Base-by-base conservation (phyloP, 2,888 invertebrate species). In the Boloria selene region DNA sequence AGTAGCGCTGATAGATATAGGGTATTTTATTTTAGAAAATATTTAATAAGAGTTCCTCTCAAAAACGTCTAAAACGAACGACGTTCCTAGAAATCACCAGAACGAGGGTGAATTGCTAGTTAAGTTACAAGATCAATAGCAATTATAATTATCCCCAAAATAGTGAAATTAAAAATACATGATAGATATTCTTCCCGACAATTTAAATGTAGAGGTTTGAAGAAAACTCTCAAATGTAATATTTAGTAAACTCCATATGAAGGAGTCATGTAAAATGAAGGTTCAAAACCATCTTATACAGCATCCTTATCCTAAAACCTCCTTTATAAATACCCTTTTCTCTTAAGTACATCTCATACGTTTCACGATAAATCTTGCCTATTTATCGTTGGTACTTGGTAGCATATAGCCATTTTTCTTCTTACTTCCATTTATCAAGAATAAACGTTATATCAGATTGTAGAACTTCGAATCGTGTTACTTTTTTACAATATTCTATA, bases 361-460 rank as follows among this genome's bases (percentile, higher is more conserved):
- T 31, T 38, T 59, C 49, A 38, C 49, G 49, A 59, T 59, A 59
- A 49, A 59, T 59, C 59, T 59, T 59, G 49, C 31, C 17, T 38
- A 59, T 59, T 59, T 59, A 49, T 50, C 16, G 59, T 49, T 59
- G 38, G 22, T 22, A 22, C n/a, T n/a, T n/a, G n/a, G 31, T 31
- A 59, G 45, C 31, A 31, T 22, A 16, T 31, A 52, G 45, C 55
- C 45, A 56, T 45, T 22, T 56, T 56, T 56, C n/a, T 56, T 45
- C 56, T 22, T 56, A n/a, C n/a, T 56, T 22, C 18, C 44, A 45
- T 45, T 56, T 56, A 16, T 56, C 56, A n/a, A 44, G n/a, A 22
- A 45, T 18, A 1, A 31, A n/a, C 4, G 31, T 13, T 44, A 45
- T 22, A 16, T 56, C 55, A n/a, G 44, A 22, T 10, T 18, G 18